Evolutionary conservation across 2,113 vertebrate species (phyloP), one percentile per base, ranked within the genome.

Genomic region (Mirounga angustirostris): DNA sequence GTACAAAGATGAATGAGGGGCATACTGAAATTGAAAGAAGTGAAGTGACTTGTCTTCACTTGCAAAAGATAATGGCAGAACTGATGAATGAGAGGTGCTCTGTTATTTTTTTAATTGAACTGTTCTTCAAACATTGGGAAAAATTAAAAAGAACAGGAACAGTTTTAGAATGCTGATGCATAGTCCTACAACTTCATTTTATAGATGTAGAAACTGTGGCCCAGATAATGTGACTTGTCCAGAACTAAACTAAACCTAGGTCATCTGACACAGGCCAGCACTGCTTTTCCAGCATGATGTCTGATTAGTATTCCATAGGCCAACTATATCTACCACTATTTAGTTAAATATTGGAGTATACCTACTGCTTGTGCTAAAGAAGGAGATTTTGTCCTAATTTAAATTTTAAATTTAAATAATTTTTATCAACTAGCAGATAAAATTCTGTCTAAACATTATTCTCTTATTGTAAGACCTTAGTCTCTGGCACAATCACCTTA

Each of bases 371-470:
- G 22, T 95, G 33, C 61, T 79, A 2, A 65, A 56, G n/a, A 91
- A 93, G 61, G 40, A 88, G 90, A 91, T 87, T 73, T 6, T 91
- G 54, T 74, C 40, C 22, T 95, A 61, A 87, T 59, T 93, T 73
- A 93, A 95, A 80, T 91, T 12, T 0, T 46, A 46, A 46, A 46
- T 46, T 46, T 46, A 46, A 46, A 46, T 46, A 46, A 46, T 46
- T 46, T 46, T 46, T 46, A 46, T 46, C 28, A 88, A 71, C 5
- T 74, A 83, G 21, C 21, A 91, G 13, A 19, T 61, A 79, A 69
- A 88, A 76, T 93, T 59, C 2, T 93, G 1, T 69, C 3, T 91
- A 33, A 96, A 85, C 2, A 2, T 16, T 87, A 24, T 82, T 90
- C 1, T 30, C 15, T 71, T 78, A 59, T 7, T 61, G 79, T 61